phyloP scores from a whole-genome alignment of 2,888 invertebrate genomes.

The Spilosoma lubricipeda region DNA sequence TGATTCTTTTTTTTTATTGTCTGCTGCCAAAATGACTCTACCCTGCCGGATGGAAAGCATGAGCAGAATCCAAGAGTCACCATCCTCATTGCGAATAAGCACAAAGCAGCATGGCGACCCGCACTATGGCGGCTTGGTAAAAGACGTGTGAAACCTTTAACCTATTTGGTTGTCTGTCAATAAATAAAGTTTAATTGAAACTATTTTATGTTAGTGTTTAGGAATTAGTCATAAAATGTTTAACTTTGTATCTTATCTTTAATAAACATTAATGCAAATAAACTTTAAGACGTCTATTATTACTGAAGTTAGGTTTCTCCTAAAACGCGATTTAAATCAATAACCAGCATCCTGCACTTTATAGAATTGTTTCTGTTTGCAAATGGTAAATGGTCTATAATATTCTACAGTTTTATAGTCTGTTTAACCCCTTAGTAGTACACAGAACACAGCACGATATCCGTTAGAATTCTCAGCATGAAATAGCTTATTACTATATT shows the following conservation, averaged over 20 bases:
- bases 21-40: no score
- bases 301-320: not conserved
- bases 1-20: no score
- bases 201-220: not conserved
- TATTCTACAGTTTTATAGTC: not conserved
- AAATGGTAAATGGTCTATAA: not conserved
- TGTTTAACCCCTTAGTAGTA: not conserved
- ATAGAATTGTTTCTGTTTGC: not conserved
- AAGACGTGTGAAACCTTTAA: no score
- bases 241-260: not conserved
- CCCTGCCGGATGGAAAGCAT: no score
- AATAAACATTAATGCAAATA: not conserved
- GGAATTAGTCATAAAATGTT: not conserved
- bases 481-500: slow-evolving; percentile 12
- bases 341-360: not conserved
- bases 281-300: not conserved
- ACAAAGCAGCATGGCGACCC: no score
- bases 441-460: slow-evolving; percentile 1
- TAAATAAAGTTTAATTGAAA: no score
- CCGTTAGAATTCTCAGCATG: slow-evolving; percentile 16
- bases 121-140: no score
- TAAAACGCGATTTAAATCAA: not conserved
- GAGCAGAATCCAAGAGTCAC: no score
- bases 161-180: no score
- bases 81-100: no score